Evolutionary conservation across 2,113 vertebrate species (phyloP).

Genomic region (Cynoglossus semilaevis): DNA sequence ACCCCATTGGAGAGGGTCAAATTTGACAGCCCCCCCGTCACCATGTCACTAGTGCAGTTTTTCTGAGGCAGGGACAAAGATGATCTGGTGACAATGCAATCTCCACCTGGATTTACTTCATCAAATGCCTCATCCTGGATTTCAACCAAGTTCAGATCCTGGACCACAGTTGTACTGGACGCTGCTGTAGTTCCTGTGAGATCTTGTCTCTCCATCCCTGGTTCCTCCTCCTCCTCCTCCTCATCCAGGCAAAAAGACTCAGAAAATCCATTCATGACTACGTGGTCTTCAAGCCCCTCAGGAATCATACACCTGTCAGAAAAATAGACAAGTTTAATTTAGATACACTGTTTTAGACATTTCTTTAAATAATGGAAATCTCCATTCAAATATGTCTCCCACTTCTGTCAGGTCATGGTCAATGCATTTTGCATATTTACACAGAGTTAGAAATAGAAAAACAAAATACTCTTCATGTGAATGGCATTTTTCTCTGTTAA

Average conservation of each 20-base stretch:
- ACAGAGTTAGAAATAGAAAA: too few species aligned
- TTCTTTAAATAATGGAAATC: too few species aligned
- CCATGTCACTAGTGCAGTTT: slow-evolving; percentile 20
- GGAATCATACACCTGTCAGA: slow-evolving; percentile 41
- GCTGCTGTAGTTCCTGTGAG: slow-evolving; percentile 12
- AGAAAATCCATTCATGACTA: slow-evolving; percentile 68
- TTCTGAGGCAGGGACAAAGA: slow-evolving; percentile 11
- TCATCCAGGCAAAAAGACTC: slow-evolving; percentile 46
- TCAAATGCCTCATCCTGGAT: slow-evolving; percentile 1
- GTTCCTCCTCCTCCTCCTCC: slow-evolving; percentile 24
- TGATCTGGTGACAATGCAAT: too few species aligned
- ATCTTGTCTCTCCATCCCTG: slow-evolving; percentile 10
- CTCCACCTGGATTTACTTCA: too few species aligned
- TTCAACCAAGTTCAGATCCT: slow-evolving; percentile 8
- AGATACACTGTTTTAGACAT: too few species aligned
- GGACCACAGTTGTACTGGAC: slow-evolving; percentile 42
- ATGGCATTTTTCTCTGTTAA: too few species aligned
- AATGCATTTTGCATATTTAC: too few species aligned
- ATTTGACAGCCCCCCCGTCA: not conserved
- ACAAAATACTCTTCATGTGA: too few species aligned
- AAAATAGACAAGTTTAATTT: not conserved
- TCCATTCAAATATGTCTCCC: too few species aligned
- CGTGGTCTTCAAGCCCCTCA: slow-evolving; percentile 25
- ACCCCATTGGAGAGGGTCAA: slow-evolving; percentile 54
- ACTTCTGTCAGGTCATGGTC: too few species aligned